A percentile compares a stretch with the other conserved stretches of the same genome.
These are phyloP conservation scores for Deilephila porcellus DNA, from an alignment of 2,888 invertebrate genomes.

Conservation along the genomic window DNA sequence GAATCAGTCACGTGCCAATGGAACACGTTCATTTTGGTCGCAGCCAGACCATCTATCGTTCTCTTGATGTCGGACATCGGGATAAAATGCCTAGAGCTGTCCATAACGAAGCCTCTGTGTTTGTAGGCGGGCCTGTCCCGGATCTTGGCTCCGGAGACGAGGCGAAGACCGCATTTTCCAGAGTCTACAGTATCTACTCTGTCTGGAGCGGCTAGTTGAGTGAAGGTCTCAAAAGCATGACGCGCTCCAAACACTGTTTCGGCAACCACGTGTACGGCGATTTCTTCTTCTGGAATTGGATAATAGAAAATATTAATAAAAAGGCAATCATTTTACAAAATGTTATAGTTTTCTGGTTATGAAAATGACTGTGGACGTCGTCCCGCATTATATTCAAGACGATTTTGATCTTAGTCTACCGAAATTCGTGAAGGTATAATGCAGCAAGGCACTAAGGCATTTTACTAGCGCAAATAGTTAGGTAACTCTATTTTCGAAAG, in stretches of 20 bases:
- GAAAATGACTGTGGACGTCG: too few relatives aligned
- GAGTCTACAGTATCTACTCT: slow-evolving; percentile 55
- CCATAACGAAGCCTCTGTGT: slow-evolving; percentile 94
- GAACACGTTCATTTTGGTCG: slow-evolving; percentile 95
- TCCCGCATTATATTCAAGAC: too few relatives aligned
- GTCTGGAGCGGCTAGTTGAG: slow-evolving; percentile 85
- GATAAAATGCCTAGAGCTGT: slow-evolving; percentile 95
- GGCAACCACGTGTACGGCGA: slow-evolving; percentile 83
- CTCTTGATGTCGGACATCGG: slow-evolving; percentile 87
- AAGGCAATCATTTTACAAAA: too few relatives aligned
- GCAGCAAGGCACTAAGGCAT: too few relatives aligned
- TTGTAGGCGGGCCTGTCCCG: slow-evolving; percentile 91
- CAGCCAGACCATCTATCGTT: slow-evolving; percentile 93
- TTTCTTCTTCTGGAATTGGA: slow-evolving; percentile 66
- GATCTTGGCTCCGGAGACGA: slow-evolving; percentile 87
- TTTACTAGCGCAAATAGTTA: too few relatives aligned
- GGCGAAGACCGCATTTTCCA: slow-evolving; percentile 81
- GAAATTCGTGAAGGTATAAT: too few relatives aligned
- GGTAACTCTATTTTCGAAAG: too few relatives aligned
- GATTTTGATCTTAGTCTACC: too few relatives aligned
- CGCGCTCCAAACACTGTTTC: slow-evolving; percentile 89
- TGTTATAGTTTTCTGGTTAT: too few relatives aligned
- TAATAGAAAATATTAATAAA: neutral
- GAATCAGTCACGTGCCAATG: slow-evolving; percentile 97
- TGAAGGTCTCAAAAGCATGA: slow-evolving; percentile 90